These are phyloP conservation scores for Calonectris borealis DNA, from an alignment of 2,113 vertebrate genomes.

Conservation along the genomic window DNA sequence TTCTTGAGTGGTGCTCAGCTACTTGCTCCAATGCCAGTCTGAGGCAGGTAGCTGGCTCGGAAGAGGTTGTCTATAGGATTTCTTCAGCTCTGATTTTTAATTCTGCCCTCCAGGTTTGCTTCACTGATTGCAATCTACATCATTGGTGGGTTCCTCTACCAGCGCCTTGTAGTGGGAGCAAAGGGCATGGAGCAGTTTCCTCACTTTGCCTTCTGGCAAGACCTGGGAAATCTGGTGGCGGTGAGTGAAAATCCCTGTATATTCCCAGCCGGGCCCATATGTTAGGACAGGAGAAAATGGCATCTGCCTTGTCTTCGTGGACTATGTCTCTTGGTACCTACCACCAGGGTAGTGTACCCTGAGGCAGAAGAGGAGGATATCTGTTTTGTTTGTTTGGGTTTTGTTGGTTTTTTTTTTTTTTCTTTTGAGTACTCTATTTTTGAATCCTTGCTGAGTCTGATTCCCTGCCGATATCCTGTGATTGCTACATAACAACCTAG, in stretches of 20 bases:
- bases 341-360: neutral
- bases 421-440: neutral
- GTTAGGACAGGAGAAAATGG: neutral
- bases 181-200: constrained; percentile 97
- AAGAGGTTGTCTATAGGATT: neutral
- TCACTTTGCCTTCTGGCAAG: constrained; percentile 92
- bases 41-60: neutral
- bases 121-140: constrained; percentile 86
- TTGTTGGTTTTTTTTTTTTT: neutral
- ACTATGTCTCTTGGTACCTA: neutral
- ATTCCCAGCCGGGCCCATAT: neutral
- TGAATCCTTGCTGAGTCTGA: neutral
- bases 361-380: neutral
- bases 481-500: neutral
- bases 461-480: neutral
- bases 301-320: neutral
- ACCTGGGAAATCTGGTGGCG: constrained; percentile 91
- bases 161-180: constrained; percentile 90
- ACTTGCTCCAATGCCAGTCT: neutral
- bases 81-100: neutral
- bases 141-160: constrained; percentile 92
- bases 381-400: neutral
- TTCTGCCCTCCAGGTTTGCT: constrained; percentile 72
- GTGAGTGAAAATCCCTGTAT: constrained; percentile 73
- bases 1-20: neutral